Evolutionary conservation across 2,113 vertebrate genomes (phyloP), one percentile per base, ranked within the genome.

Genomic region (Typhlomys cinereus): DNA sequence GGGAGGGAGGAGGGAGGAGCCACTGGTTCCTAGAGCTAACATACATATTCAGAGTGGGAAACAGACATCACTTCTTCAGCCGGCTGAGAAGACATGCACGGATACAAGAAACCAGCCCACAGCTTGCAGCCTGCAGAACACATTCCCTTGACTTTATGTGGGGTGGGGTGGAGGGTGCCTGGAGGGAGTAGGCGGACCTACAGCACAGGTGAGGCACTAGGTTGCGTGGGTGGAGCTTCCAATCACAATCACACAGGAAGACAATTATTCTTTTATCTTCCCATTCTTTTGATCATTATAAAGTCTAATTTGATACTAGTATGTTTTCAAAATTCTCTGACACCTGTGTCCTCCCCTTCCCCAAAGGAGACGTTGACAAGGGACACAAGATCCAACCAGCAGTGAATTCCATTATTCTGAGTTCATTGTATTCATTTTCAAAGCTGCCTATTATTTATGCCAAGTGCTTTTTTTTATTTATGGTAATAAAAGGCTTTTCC

Each of bases 371-470:
- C 7, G 41, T 41, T 41, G 46, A 67, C 75, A 91, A 41, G 44
- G 57, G 61, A 67, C 11, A 64, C 2, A 66, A 18, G 15, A 50
- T 75, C 80, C 79, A 93, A 80, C 59, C 44, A 27, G 27, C 74
- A 91, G 18, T 54, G 85, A 95, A 84, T 76, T 92, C 67, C 7
- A 54, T 59, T 62, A 61, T 84, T 81, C 73, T 50, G 3, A 57
- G 46, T 76, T 61, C 75, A 64, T 59, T 70, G n/a, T 84, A n/a
- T 48, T 88, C 75, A 54, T n/a, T 80, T 94, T 89, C 39, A 92
- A 34, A 67, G 46, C 54, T 80, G 82, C 71, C 70, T 91, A 75
- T 36, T 92, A 81, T 73, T 89, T 85, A 73, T 76, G 54, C 36
- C 48, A 89, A 75, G 41, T 36, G 25, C n/a, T n/a, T n/a, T 41